Conservation (phyloP, 2,888 invertebrate species). For the Drosophila quasianomalipes region DNA sequence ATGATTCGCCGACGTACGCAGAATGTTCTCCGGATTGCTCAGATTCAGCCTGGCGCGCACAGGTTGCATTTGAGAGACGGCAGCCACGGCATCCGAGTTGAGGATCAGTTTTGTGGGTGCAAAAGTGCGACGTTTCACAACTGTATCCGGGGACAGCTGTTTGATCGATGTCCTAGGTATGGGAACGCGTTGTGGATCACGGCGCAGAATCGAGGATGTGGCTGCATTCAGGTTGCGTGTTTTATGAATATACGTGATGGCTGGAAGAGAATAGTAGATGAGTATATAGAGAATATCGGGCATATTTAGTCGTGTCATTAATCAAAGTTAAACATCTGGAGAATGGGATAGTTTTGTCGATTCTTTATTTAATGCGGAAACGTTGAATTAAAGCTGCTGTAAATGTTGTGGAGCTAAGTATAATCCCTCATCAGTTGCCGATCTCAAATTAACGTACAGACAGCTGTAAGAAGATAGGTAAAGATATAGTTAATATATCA, state of each 20-base stretch:
- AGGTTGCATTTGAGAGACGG: conserved; percentile 15
- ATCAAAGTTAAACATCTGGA: conserved; percentile 10
- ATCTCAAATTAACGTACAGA: neutral
- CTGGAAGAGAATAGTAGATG: conserved; percentile 25
- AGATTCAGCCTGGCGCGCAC: conserved; percentile 43
- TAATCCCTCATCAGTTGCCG: neutral
- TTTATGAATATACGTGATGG: conserved; percentile 7
- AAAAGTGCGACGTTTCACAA: conserved; percentile 18
- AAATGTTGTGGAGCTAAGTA: neutral
- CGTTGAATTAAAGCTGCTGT: neutral
- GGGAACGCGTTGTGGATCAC: conserved; percentile 34
- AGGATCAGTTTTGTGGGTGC: neutral
- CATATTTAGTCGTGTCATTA: neutral
- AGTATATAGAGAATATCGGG: neutral
- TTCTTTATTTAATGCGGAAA: conserved; percentile 33
- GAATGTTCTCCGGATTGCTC: conserved; percentile 72
- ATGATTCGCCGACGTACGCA: conserved; percentile 75
- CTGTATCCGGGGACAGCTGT: conserved; percentile 6
- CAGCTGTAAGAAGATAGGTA: neutral
- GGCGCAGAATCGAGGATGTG: conserved; percentile 11
- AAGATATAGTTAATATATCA: neutral
- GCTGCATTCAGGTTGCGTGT: conserved; percentile 1
- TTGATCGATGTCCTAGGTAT: conserved; percentile 13
- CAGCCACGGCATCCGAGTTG: neutral
- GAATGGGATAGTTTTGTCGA: neutral